Conservation (phyloP, 1,140 invertebrate genomes). For the Brachionus calyciflorus region DNA sequence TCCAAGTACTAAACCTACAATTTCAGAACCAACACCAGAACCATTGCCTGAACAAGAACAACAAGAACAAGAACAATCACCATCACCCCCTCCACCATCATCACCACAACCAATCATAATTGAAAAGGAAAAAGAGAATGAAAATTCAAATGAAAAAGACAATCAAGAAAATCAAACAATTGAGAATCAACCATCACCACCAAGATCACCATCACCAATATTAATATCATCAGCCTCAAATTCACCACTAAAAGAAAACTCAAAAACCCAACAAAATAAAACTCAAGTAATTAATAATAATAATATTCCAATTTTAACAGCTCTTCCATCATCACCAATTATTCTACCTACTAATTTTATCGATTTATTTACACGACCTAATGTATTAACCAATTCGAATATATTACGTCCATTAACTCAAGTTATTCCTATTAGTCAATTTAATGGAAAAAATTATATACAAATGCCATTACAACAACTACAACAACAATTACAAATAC, state of each 20-base stretch:
- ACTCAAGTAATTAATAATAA: neutral
- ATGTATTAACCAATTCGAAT: neutral
- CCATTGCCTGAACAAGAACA: neutral
- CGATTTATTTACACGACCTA: neutral
- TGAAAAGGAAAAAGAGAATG: too few species aligned
- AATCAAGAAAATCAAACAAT: too few species aligned
- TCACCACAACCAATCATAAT: too few species aligned
- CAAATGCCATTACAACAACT: neutral
- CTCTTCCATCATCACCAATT: neutral
- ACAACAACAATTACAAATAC: neutral
- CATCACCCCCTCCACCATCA: too few species aligned
- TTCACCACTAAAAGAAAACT: neutral
- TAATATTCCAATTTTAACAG: neutral
- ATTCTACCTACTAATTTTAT: neutral
- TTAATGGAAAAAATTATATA: neutral
- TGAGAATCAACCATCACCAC: too few species aligned
- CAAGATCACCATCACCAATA: neutral
- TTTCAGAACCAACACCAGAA: neutral
- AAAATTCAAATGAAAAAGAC: too few species aligned
- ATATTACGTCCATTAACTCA: neutral
- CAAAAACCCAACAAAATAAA: neutral
- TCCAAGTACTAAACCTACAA: neutral
- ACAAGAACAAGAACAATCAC: neutral
- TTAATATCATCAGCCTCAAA: neutral
- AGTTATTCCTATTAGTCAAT: neutral